Conservation (phyloP, 2,113 vertebrate species). For the Gorsachius goisagi region DNA sequence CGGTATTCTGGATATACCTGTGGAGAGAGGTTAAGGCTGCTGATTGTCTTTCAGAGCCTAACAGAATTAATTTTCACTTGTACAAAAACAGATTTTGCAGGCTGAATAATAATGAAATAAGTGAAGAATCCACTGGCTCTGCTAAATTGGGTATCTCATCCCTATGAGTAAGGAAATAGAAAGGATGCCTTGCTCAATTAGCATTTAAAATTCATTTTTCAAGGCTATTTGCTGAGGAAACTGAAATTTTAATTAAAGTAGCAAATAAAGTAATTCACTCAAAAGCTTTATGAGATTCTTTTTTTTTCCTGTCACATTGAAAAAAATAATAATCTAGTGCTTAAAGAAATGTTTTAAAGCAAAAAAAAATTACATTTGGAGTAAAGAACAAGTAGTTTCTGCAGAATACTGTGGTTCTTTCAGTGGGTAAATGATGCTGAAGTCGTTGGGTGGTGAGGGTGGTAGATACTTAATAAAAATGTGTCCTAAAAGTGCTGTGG, state of each 20-base stretch:
- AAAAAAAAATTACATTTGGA: conserved; percentile 18
- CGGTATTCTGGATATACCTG: conserved; percentile 20
- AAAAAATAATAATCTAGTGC: neutral
- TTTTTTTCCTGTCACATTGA: neutral
- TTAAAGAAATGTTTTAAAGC: neutral
- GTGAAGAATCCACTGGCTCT: neutral
- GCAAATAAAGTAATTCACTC: conserved; percentile 57
- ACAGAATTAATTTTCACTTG: conserved; percentile 62
- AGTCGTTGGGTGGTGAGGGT: neutral
- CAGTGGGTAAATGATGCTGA: neutral
- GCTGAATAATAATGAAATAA: conserved; percentile 59
- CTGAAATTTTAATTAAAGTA: conserved; percentile 71
- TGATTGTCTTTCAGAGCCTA: conserved; percentile 50
- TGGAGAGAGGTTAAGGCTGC: conserved; percentile 29
- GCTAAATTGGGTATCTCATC: conserved; percentile 27
- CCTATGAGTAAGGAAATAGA: conserved; percentile 35
- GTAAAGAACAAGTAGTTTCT: neutral
- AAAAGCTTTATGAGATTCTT: conserved; percentile 20
- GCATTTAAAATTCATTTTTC: conserved; percentile 61
- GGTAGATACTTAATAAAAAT: neutral
- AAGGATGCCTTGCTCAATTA: conserved; percentile 45
- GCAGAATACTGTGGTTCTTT: neutral
- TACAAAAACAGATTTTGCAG: neutral
- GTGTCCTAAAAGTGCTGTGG: neutral
- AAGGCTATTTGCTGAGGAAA: conserved; percentile 65